Evolutionary conservation across 2,113 vertebrate genomes (phyloP), one percentile per base, ranked within the genome.

Genomic region (Ammospiza nelsoni): DNA sequence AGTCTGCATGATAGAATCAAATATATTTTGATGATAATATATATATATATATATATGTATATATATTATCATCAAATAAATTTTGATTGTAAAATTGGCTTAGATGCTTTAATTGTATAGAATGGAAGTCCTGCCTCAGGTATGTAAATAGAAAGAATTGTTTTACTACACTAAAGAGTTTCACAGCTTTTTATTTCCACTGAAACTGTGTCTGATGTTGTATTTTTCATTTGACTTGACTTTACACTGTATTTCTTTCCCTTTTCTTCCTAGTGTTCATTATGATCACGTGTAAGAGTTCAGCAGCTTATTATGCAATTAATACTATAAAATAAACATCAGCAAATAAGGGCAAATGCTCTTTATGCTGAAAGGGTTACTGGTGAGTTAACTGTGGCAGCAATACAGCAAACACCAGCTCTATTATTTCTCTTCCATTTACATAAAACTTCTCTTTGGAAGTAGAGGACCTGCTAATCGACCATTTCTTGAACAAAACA

Each of bases 171-270:
- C 43, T 58, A 10, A 88, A 92, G 59, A 37, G 17, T 76, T 90
- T 95, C 44, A 49, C 51, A 66, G 71, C 41, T 90, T 94, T 89
- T 83, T 88, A 90, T 95, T 97, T 95, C 84, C 67, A 88, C 63
- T 48, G 65, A 76, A 88, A 88, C 93, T 39, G n/a, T 43, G 54
- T 76, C 51, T 69, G 51, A 52, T 87, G 21, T n/a, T 84, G 9
- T 20, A 58, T 17, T 77, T 89, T 90, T 84, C 35, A 46, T 76
- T 66, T 88, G n/a, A 13, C 17, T 87, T 87, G 65, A 33, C 16
- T 89, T 84, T 73, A 46, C 14, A 18, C 3, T 0, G 0, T 71
- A 15, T 41, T 92, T 59, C 41, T 75, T 73, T 58, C 13, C 15
- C 5, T 48, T 78, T 71, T 66, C 37, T 66, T 84, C 12, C 46